Percentiles rank a stretch among this genome's conserved stretches.
These are phyloP conservation scores for Callosobruchus maculatus DNA, from an alignment of 2,888 invertebrate species.

Conservation along the genomic window DNA sequence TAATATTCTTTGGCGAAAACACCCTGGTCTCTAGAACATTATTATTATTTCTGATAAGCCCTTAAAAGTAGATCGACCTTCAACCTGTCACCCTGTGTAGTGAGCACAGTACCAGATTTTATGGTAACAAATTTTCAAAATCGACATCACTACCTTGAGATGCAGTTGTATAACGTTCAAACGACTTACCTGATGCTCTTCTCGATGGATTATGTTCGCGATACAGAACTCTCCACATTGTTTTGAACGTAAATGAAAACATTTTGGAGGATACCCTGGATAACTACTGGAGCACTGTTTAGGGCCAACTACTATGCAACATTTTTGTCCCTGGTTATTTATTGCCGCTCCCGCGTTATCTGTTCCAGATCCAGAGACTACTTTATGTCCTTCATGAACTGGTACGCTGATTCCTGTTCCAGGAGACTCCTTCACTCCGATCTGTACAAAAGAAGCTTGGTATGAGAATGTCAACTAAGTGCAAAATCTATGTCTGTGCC, in stretches of 20 bases:
- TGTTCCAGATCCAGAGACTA: background rate
- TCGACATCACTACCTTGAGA: background rate
- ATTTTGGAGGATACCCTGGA: background rate
- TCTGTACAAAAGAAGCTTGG: no score
- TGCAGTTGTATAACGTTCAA: background rate
- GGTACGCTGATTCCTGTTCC: background rate
- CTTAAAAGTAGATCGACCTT: no score
- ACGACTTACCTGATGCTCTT: slow-evolving; percentile 26
- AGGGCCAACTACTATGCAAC: slow-evolving; percentile 46
- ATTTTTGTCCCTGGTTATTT: slow-evolving; percentile 15
- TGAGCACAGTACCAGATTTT: no score
- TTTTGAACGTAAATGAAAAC: slow-evolving; percentile 16
- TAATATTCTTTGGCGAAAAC: no score
- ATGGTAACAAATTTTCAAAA: no score
- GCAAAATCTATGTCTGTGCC: no score
- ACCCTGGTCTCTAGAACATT: no score
- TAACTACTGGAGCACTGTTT: slow-evolving; percentile 13
- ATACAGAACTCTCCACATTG: slow-evolving; percentile 43
- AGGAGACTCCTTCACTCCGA: background rate
- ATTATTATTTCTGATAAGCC: no score
- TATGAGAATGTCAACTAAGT: no score
- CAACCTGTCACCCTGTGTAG: no score
- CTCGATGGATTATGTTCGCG: slow-evolving; percentile 42
- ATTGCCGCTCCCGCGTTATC: background rate
- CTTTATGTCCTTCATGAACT: background rate